These are phyloP conservation scores for Sturnira hondurensis DNA, from an alignment of 2,113 vertebrate genomes.

Conservation along the genomic window DNA sequence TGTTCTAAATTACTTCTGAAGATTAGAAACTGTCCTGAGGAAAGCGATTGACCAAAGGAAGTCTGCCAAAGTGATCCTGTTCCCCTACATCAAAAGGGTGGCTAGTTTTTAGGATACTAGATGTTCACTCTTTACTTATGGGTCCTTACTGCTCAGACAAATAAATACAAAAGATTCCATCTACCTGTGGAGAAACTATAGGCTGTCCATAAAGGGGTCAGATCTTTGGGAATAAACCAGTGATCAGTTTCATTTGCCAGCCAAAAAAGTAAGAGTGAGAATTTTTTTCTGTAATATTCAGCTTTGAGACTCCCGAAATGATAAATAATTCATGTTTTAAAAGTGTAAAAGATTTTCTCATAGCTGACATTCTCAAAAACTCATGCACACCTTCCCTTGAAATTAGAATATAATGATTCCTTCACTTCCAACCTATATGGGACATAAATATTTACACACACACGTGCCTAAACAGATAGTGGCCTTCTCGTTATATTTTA, in stretches of 20 bases:
- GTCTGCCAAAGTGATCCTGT: neutral
- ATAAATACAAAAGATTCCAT: neutral
- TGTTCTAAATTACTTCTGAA: neutral
- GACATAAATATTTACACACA: slow-evolving; percentile 30
- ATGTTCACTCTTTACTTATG: neutral
- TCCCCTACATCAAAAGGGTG: neutral
- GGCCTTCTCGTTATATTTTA: neutral
- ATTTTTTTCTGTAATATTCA: neutral
- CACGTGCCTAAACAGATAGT: neutral
- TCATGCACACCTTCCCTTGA: neutral
- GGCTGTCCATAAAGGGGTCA: neutral
- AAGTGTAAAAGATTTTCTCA: slow-evolving; percentile 6
- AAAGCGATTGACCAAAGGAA: neutral
- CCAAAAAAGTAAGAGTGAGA: neutral
- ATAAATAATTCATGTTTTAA: slow-evolving; percentile 39
- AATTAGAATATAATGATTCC: neutral
- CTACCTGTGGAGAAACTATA: neutral
- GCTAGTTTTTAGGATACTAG: neutral
- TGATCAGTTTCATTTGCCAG: neutral
- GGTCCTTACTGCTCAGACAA: neutral
- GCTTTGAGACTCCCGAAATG: neutral
- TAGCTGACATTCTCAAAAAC: slow-evolving; percentile 14
- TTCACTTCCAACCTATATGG: neutral
- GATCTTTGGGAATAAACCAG: neutral
- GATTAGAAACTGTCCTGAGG: neutral